Base-by-base conservation (phyloP, 2,888 invertebrate species). In the Stratiomys singularior region DNA sequence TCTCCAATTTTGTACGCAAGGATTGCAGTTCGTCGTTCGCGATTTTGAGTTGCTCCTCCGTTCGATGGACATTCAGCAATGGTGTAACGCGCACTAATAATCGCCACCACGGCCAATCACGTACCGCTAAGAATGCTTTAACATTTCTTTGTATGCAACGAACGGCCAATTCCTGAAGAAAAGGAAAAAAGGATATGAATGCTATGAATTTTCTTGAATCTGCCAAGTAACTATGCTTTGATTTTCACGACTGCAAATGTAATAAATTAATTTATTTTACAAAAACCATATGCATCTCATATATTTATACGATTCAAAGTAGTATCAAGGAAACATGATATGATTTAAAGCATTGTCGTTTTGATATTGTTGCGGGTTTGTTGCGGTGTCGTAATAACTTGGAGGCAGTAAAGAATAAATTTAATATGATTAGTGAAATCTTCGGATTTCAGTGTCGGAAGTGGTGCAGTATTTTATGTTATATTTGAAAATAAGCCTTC, bases 81-180 rank as follows among this genome's bases (percentile, higher is more conserved):
- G 98, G 98, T 76, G 95, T 93, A 69, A 98, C 96, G 82, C 96
- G 92, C 79, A 97, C 94, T 86, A 97, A 92, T 81, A 98, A 90
- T 81, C 96, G 89, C 98, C 98, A 98, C 98, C 98, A 98, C 11
- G 96, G 94, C 98, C 98, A 98, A 87, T 96, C 96, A 58, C 96
- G 91, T 18, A 98, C 96, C 79, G 94, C 92, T 87, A 97, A 91
- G 88, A 97, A 94, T 84, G 96, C 96, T 82, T 95, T 92, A 76
- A 98, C 96, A 89, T 98, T 98, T 81, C 96, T 91, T 87, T 98
- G 98, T 81, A 98, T 95, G 87, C 98, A 98, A 78, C 94, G 90
- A 64, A 96, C 94, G 56, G 96, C 96, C 80, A 94, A 90, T 86
- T 96, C 95, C 89, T 96, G 69, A 30, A 30, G 28, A 77, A 52